A percentile compares a stretch with the other conserved stretches of the same genome.
phyloP scores from a whole-genome alignment of 2,113 vertebrate species.

The Stercorarius parasiticus region DNA sequence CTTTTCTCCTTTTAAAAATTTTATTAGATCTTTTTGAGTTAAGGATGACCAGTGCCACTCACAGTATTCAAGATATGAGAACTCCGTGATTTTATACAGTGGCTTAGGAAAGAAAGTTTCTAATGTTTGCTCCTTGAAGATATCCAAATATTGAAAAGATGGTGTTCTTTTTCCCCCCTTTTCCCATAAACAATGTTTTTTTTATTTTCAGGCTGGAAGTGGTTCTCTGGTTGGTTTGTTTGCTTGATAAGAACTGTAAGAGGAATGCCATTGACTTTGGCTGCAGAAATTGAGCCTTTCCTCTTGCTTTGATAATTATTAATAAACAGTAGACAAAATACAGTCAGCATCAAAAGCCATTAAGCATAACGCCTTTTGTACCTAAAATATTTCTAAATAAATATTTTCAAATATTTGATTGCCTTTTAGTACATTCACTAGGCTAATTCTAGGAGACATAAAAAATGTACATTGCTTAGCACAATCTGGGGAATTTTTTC shows the following conservation, averaged over 20 bases:
- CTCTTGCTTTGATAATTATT: not conserved
- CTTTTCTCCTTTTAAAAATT: not conserved
- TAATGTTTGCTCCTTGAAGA: not conserved
- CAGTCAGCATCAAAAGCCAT: not conserved
- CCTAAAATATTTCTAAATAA: not conserved
- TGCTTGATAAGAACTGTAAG: not conserved
- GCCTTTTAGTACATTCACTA: not conserved
- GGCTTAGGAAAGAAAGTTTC: not conserved
- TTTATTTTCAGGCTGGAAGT: not conserved
- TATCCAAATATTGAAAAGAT: not conserved
- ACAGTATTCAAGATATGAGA: not conserved
- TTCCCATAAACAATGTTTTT: not conserved
- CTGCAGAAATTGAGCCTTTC: not conserved
- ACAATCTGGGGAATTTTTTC: not conserved
- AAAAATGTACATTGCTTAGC: not conserved
- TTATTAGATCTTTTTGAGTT: not conserved
- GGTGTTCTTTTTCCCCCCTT: not conserved
- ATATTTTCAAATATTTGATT: not conserved
- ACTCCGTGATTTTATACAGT: not conserved
- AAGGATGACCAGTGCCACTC: not conserved
- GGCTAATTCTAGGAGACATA: not conserved
- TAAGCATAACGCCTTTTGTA: not conserved
- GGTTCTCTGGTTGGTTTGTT: not conserved
- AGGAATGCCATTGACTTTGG: not conserved
- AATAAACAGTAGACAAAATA: not conserved